phyloP scores from a whole-genome alignment of 2,888 invertebrate species.

The Notodonta dromedarius region DNA sequence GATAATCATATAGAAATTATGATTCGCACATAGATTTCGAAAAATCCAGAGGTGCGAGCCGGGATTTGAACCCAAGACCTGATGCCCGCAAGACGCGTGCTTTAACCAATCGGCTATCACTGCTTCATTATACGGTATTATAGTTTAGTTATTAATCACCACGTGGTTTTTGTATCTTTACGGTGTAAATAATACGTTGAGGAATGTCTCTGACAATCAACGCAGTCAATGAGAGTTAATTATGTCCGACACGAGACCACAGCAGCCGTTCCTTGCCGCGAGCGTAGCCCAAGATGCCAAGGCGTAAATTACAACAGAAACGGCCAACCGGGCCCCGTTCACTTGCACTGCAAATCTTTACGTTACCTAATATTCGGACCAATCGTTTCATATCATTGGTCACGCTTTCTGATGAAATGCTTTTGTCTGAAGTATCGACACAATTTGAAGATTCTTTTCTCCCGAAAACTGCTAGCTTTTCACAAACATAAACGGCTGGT shows the following conservation, averaged over 20 bases:
- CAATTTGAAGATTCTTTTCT: constrained; percentile 55
- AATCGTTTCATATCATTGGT: constrained; percentile 59
- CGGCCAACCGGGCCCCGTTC: constrained; percentile 57
- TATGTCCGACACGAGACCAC: constrained; percentile 64
- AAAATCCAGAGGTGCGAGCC: no score
- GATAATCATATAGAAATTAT: no score
- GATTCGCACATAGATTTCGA: no score
- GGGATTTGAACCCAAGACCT: no score
- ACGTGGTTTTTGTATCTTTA: constrained; percentile 51
- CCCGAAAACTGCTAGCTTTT: constrained; percentile 55
- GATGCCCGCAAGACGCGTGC: no score
- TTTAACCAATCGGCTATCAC: no score
- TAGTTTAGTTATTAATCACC: constrained; percentile 38
- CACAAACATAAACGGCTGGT: constrained; percentile 33
- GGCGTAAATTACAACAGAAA: constrained; percentile 66
- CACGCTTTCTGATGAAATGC: constrained; percentile 61
- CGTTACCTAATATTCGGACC: constrained; percentile 62
- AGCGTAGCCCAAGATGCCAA: constrained; percentile 42
- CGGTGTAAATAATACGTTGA: constrained; percentile 54
- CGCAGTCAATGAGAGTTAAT: constrained; percentile 70
- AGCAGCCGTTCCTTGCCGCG: constrained; percentile 48
- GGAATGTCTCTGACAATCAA: constrained; percentile 50
- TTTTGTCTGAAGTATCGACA: constrained; percentile 48
- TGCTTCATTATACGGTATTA: no score
- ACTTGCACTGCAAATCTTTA: constrained; percentile 59